phyloP scores from a whole-genome alignment of 2,888 invertebrate genomes.

The Monochamus alternatus region DNA sequence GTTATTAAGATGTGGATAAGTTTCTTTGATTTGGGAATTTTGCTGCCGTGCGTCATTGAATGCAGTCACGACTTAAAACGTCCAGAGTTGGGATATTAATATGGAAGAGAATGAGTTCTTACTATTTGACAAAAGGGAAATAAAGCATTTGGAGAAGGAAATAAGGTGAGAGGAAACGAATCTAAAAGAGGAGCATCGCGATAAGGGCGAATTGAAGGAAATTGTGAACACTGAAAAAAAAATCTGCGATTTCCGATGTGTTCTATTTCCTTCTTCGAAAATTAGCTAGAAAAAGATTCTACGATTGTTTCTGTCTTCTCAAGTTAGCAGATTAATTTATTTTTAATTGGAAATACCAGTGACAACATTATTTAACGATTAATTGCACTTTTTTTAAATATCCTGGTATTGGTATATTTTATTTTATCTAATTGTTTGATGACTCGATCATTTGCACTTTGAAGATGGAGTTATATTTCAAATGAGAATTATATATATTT shows the following conservation, averaged over 20 bases:
- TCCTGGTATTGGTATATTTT: not conserved
- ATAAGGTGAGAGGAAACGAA: slow-evolving; percentile 1
- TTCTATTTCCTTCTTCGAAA: not conserved
- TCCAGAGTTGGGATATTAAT: not conserved
- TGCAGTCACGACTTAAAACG: no score
- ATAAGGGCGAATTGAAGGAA: slow-evolving; percentile 6
- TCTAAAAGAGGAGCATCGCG: not conserved
- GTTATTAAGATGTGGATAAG: no score
- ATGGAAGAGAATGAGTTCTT: not conserved
- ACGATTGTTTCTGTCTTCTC: not conserved
- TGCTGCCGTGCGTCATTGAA: no score
- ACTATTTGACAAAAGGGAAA: slow-evolving; percentile 9
- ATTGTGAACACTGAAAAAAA: not conserved
- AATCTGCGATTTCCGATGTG: slow-evolving; percentile 1
- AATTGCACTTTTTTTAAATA: not conserved
- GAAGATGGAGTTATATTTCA: not conserved
- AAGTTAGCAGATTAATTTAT: not conserved
- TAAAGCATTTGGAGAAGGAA: slow-evolving; percentile 1
- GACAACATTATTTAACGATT: not conserved
- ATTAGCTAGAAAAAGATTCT: slow-evolving; percentile 1
- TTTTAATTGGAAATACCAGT: not conserved
- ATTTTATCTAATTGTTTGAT: no score
- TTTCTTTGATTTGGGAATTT: no score
- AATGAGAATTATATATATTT: not conserved
- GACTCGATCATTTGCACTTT: no score